Percentiles rank a stretch among this genome's conserved stretches.
These are phyloP conservation scores for Threskiornis aethiopicus DNA, from an alignment of 2,797 vertebrate species.

Conservation along the genomic window DNA sequence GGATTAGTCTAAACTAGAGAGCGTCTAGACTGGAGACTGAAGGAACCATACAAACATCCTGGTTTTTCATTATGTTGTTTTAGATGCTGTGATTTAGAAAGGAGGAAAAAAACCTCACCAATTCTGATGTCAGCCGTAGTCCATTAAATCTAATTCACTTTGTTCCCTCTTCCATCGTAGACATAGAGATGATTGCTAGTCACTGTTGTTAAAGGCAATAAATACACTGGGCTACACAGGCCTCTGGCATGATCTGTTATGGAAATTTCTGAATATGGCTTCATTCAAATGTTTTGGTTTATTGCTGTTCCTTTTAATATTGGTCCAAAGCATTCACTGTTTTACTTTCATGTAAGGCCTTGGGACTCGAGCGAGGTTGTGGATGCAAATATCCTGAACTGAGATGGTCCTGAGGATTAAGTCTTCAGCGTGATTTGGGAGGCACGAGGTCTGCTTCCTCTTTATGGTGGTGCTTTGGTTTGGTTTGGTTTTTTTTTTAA, in stretches of 20 bases:
- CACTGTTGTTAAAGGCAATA: not conserved
- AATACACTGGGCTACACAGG: not conserved
- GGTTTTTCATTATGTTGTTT: not conserved
- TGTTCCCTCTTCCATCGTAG: not conserved
- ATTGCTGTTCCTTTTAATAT: not conserved
- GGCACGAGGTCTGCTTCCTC: not conserved
- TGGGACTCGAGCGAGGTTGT: not conserved
- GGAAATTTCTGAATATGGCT: not conserved
- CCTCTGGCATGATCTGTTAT: not conserved
- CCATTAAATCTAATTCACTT: conserved; percentile 31
- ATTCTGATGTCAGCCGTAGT: not conserved
- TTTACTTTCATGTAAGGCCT: not conserved
- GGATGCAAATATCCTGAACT: not conserved
- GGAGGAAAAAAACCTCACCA: conserved; percentile 3
- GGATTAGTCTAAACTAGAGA: conserved; percentile 35
- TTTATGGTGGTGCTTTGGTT: not conserved
- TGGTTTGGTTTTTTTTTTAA: not conserved
- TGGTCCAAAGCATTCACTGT: not conserved
- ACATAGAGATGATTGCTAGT: not conserved
- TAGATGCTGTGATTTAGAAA: not conserved
- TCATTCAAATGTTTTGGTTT: not conserved
- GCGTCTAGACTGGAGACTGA: conserved; percentile 49
- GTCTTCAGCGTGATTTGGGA: not conserved
- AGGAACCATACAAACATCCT: conserved; percentile 1
- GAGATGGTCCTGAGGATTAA: not conserved